These are phyloP conservation scores for Hylyphantes graminicola DNA, from an alignment of 1,140 invertebrate genomes.

Conservation along the genomic window DNA sequence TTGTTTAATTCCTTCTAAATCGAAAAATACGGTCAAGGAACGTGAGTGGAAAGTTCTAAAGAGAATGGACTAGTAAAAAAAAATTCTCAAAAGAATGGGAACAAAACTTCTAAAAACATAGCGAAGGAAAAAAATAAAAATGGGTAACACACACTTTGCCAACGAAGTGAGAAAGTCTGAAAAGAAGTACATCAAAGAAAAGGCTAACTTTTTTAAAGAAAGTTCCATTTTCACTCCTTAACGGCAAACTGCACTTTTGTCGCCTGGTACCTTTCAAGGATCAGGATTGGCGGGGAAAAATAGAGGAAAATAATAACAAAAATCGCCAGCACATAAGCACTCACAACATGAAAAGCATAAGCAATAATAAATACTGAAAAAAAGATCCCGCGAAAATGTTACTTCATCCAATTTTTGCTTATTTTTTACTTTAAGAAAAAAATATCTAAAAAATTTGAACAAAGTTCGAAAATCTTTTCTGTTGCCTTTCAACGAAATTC, in stretches of 20 bases:
- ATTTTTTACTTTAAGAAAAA: conserved; percentile 17
- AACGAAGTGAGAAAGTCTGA: conserved; percentile 16
- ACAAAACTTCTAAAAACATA: conserved; percentile 4
- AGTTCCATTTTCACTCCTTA: conserved; percentile 53
- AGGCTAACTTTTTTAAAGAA: conserved; percentile 42
- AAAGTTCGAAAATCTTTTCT: conserved; percentile 45
- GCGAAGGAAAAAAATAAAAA: conserved; percentile 21
- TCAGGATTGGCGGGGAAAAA: background rate
- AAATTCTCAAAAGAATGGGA: conserved; percentile 21
- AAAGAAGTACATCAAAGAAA: conserved; percentile 30
- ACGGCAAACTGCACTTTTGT: conserved; percentile 52
- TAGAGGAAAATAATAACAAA: background rate
- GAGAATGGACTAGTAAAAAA: background rate
- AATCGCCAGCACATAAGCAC: background rate
- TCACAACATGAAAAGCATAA: conserved; percentile 38
- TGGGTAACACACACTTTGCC: conserved; percentile 22
- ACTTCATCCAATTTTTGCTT: conserved; percentile 43
- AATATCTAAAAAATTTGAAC: conserved; percentile 7
- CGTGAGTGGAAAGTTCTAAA: conserved; percentile 31
- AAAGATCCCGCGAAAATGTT: conserved; percentile 23
- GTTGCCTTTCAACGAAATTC: conserved; percentile 37
- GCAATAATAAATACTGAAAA: conserved; percentile 48
- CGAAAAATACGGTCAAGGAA: background rate
- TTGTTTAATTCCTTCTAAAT: conserved; percentile 7
- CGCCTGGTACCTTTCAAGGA: conserved; percentile 30